Conservation (phyloP, 2,113 vertebrate genomes). For the Tylochromis polylepis region DNA sequence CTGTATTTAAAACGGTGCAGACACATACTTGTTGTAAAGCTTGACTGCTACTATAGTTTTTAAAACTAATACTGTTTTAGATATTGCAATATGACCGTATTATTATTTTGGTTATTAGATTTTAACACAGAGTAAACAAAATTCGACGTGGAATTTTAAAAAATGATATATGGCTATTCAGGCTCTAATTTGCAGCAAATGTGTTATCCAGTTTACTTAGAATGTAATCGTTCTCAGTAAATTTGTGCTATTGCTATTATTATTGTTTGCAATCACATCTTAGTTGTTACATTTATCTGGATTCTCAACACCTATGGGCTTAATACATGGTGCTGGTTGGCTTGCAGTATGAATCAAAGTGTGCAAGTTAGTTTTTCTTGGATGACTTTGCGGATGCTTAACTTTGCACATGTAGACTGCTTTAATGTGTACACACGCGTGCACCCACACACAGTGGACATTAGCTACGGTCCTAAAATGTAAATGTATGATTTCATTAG, state of each 20-base stretch:
- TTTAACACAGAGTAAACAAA: neutral
- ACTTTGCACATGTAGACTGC: neutral
- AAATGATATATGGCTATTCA: neutral
- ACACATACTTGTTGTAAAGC: neutral
- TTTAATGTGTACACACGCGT: neutral
- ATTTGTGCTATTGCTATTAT: neutral
- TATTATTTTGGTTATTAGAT: no score
- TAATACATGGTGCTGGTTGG: neutral
- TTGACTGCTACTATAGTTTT: no score
- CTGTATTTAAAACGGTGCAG: neutral
- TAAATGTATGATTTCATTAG: constrained; percentile 41
- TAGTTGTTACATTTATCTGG: neutral
- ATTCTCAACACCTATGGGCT: neutral
- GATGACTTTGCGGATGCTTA: neutral
- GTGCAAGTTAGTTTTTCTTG: neutral
- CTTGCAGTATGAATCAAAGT: neutral
- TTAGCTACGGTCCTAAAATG: constrained; percentile 37
- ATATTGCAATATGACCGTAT: neutral
- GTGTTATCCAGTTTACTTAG: neutral
- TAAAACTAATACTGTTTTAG: neutral
- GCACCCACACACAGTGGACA: neutral
- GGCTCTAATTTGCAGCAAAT: neutral
- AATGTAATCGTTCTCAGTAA: neutral
- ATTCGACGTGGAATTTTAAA: no score
- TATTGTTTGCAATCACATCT: neutral